Conservation (phyloP, 2,888 invertebrate species). For the Tortrix viridana region DNA sequence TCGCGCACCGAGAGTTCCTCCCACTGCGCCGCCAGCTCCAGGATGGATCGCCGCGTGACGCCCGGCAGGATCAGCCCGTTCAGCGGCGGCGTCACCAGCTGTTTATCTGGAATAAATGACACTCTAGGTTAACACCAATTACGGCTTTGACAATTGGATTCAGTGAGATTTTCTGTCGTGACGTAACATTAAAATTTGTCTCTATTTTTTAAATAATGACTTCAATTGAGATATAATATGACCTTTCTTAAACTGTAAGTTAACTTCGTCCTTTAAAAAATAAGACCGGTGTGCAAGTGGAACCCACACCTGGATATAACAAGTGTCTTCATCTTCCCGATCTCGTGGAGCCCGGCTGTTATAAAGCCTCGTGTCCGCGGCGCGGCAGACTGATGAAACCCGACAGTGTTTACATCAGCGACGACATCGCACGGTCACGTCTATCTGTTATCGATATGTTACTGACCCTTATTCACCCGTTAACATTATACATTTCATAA, state of each 20-base stretch:
- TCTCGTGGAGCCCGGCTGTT: too few species aligned
- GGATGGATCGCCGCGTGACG: constrained; percentile 94
- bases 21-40: constrained; percentile 92
- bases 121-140: background rate
- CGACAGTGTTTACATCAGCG: constrained; percentile 30
- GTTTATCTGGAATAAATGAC: constrained; percentile 87
- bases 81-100: constrained; percentile 96
- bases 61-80: constrained; percentile 98
- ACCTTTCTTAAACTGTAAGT: too few species aligned
- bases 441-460: constrained; percentile 57
- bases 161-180: too few species aligned
- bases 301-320: too few species aligned
- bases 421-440: constrained; percentile 30
- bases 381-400: constrained; percentile 31
- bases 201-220: too few species aligned
- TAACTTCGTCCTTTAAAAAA: too few species aligned
- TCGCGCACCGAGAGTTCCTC: constrained; percentile 93
- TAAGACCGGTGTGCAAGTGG: too few species aligned
- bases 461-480: constrained; percentile 43
- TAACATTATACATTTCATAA: constrained; percentile 18
- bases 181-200: too few species aligned
- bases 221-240: too few species aligned
- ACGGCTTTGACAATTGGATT: too few species aligned
- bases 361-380: background rate
- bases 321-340: too few species aligned